phyloP scores from a whole-genome alignment of 2,888 invertebrate genomes.

The Carabus problematicus region DNA sequence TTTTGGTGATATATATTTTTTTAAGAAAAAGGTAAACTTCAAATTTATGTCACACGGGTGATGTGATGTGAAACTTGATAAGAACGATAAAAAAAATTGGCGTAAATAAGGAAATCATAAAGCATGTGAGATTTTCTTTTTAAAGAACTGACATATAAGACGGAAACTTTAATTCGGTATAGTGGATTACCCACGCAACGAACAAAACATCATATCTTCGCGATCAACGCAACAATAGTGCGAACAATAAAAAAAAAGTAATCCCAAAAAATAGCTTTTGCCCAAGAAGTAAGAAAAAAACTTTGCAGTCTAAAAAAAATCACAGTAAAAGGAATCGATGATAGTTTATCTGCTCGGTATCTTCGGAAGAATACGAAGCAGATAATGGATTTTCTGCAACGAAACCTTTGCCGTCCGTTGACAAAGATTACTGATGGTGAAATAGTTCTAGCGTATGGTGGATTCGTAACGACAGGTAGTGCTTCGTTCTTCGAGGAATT shows the following conservation, averaged over 20 bases:
- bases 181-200: constrained; percentile 34
- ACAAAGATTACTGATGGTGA: constrained; percentile 35
- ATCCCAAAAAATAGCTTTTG: constrained; percentile 22
- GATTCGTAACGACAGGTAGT: constrained; percentile 37
- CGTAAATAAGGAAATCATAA: not conserved
- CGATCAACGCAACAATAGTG: constrained; percentile 6
- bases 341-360: constrained; percentile 19
- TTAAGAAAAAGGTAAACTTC: too few relatives aligned
- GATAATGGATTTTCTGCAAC: constrained; percentile 18
- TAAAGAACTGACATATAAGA: constrained; percentile 31
- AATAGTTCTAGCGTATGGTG: constrained; percentile 10
- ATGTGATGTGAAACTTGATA: not conserved
- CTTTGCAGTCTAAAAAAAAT: constrained; percentile 4
- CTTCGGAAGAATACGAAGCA: constrained; percentile 7
- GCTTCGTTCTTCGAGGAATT: constrained; percentile 21
- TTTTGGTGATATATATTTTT: too few relatives aligned
- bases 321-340: constrained; percentile 11
- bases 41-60: too few relatives aligned
- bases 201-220: constrained; percentile 19
- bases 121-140: not conserved
- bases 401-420: constrained; percentile 14
- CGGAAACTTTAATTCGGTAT: constrained; percentile 41
- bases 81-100: not conserved
- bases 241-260: constrained; percentile 16
- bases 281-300: constrained; percentile 1